phyloP scores from a whole-genome alignment of 64 coral and sea anemone species.

The Dendronephthya gigantea region DNA sequence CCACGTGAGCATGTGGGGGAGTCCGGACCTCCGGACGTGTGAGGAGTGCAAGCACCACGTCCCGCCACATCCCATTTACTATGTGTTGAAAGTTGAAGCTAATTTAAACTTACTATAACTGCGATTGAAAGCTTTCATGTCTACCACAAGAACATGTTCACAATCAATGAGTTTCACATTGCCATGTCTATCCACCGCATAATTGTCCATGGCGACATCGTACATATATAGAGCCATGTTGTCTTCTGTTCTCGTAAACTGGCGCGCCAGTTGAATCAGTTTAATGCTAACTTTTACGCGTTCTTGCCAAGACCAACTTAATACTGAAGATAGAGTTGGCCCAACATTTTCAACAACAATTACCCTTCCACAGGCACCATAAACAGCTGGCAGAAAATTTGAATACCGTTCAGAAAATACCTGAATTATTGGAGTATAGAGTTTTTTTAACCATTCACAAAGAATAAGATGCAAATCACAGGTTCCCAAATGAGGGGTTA shows the following conservation, averaged over 20 bases:
- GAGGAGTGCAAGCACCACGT: too few species aligned
- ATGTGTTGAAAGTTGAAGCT: too few species aligned
- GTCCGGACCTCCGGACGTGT: too few species aligned
- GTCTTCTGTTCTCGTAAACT: not conserved
- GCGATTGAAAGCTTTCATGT: not conserved
- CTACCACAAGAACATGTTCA: conserved; percentile 9
- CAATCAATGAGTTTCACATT: not conserved
- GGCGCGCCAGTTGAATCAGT: not conserved
- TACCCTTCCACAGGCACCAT: not conserved
- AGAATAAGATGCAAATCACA: too few species aligned
- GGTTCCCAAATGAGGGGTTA: too few species aligned
- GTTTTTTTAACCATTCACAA: too few species aligned
- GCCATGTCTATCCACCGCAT: not conserved
- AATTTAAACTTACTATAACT: not conserved
- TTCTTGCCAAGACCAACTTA: not conserved
- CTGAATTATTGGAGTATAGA: not conserved
- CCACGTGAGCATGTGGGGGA: too few species aligned
- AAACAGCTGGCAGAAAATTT: not conserved
- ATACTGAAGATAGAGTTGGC: not conserved
- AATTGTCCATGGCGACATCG: not conserved
- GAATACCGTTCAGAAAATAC: not conserved
- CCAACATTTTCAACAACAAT: conserved; percentile 12
- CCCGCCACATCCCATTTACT: too few species aligned
- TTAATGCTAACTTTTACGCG: not conserved
- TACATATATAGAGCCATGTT: not conserved